Conservation (phyloP, 2,888 invertebrate genomes). For the Campoplex nolae region DNA sequence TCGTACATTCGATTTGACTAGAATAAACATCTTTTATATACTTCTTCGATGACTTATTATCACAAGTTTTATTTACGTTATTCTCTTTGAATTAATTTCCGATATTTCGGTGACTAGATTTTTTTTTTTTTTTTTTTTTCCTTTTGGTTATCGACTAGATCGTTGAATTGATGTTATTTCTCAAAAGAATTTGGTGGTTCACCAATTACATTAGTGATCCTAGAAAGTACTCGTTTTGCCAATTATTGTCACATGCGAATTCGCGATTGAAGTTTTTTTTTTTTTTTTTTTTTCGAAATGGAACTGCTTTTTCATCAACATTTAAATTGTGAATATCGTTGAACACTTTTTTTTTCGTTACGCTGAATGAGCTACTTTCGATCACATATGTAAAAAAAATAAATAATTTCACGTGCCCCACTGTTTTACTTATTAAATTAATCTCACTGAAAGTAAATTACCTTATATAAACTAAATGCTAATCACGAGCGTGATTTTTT, state of each 20-base stretch:
- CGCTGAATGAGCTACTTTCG: too few species aligned
- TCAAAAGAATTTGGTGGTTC: background rate
- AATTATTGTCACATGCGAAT: too few species aligned
- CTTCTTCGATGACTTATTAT: constrained; percentile 24
- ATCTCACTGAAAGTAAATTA: constrained; percentile 50
- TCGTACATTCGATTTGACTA: constrained; percentile 15
- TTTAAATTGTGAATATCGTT: too few species aligned
- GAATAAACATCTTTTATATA: constrained; percentile 26
- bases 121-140: background rate
- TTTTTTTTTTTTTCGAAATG: background rate
- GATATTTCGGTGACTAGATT: background rate
- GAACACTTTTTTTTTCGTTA: too few species aligned
- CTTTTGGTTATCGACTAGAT: background rate
- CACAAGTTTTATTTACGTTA: background rate
- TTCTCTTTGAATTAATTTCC: background rate
- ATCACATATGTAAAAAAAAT: background rate
- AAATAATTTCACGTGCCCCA: constrained; percentile 15
- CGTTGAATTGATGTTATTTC: background rate
- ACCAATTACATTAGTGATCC: too few species aligned
- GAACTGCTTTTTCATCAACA: too few species aligned
- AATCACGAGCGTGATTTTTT: constrained; percentile 25
- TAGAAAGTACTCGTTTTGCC: too few species aligned
- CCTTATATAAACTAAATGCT: constrained; percentile 27
- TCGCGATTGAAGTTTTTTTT: background rate
- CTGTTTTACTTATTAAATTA: constrained; percentile 36